These are phyloP conservation scores for Sitobion miscanthi DNA, from an alignment of 1,140 invertebrate species.

Conservation along the genomic window DNA sequence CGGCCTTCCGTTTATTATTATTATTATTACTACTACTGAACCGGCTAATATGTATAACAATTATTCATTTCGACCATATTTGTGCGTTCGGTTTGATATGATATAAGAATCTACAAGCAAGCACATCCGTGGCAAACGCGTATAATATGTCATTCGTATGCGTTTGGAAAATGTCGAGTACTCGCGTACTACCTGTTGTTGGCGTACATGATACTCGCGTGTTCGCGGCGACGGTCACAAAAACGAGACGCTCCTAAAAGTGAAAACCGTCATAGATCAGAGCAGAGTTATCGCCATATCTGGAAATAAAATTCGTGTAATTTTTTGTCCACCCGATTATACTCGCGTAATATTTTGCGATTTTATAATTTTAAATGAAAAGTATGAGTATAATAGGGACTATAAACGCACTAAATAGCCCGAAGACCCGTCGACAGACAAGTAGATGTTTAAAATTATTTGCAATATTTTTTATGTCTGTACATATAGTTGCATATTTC, in stretches of 20 bases:
- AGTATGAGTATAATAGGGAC: no score
- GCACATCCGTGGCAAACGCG: background rate
- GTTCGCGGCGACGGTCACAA: background rate
- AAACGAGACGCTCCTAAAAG: background rate
- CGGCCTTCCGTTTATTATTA: constrained; percentile 12
- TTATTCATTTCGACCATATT: background rate
- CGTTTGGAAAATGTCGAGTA: background rate
- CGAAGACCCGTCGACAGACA: background rate
- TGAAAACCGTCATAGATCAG: background rate
- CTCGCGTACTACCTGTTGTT: background rate
- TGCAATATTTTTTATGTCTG: background rate
- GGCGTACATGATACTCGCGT: background rate
- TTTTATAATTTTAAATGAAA: background rate
- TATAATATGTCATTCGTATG: background rate
- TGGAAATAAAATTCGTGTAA: background rate
- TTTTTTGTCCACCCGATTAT: background rate
- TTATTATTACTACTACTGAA: background rate
- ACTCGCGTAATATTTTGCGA: background rate
- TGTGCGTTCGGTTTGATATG: background rate
- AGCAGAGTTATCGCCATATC: background rate
- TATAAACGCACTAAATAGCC: background rate
- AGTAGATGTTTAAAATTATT: background rate
- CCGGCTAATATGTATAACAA: background rate
- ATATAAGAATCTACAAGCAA: background rate
- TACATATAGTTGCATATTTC: background rate